Evolutionary conservation across 2,888 invertebrate genomes (phyloP), one percentile per base, ranked within the genome.

Genomic region (Brachyptera putata): DNA sequence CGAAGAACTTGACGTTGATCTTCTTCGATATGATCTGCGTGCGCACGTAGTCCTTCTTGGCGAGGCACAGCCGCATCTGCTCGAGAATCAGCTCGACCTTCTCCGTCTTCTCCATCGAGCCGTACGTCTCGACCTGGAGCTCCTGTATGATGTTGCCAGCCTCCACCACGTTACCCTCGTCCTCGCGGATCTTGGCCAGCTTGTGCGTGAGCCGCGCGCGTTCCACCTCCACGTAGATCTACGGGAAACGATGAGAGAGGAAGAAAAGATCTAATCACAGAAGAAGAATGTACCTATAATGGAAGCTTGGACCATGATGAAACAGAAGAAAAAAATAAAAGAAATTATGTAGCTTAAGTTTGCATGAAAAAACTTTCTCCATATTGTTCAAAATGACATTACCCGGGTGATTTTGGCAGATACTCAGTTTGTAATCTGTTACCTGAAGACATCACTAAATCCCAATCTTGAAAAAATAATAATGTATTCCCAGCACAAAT

Each of bases 181-280:
- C 84, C 70, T 95, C 89, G 65, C 91, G 87, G 58, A 92, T 86
- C 71, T 89, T 85, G 0, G 92, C 91, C 63, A 95, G 75, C 67
- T 88, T 91, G 70, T 95, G 91, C 1, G 99, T 99, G 4, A 99
- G 78, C 58, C 98, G 83, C 3, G 99, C 99, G 69, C 99, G 81
- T 76, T 99, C 99, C 7, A 97, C 96, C 81, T 99, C 99, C n/a
- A 99, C 99, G 74, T 99, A 99, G 66, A 99, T 99, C 85, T 86
- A 69, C 37, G 70, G 68, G 30, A n/a, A n/a, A n/a, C n/a, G n/a
- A n/a, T n/a, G 7, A 30, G 30, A 30, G 30, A 30, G 30, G 11
- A 30, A 11, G 30, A 30, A 7, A 30, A 30, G 11, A 30, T 30
- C 5, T 7, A 7, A 30, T 30, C n/a, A n/a, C n/a, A n/a, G n/a